These are phyloP conservation scores for Drosophila longiperda DNA, from an alignment of 2,888 invertebrate species.

Conservation along the genomic window DNA sequence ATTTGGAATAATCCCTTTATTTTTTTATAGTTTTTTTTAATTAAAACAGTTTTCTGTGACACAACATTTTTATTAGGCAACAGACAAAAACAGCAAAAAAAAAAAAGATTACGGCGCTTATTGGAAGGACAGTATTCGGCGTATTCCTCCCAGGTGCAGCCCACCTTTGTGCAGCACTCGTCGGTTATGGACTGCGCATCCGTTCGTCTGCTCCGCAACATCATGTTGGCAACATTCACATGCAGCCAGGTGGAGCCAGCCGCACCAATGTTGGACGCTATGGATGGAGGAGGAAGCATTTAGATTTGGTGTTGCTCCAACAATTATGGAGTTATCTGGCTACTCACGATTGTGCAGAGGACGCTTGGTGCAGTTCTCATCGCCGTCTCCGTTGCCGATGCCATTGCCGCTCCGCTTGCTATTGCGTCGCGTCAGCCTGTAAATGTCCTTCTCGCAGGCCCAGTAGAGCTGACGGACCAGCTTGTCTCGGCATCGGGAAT, in stretches of 20 bases:
- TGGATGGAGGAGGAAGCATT: background rate
- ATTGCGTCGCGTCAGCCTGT: conserved; percentile 86
- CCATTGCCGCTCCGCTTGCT: conserved; percentile 59
- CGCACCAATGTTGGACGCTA: conserved; percentile 4
- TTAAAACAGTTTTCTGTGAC: conserved; percentile 6
- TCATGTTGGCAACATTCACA: conserved; percentile 80
- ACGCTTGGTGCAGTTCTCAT: conserved; percentile 54
- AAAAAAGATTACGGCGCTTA: conserved; percentile 83
- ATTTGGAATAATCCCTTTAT: too few species aligned
- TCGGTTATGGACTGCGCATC: conserved; percentile 86
- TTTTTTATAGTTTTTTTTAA: background rate
- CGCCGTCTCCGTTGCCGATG: background rate
- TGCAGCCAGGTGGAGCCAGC: conserved; percentile 83
- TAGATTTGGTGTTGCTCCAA: background rate
- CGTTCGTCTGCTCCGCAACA: conserved; percentile 78
- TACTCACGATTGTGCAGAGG: conserved; percentile 51
- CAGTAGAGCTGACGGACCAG: conserved; percentile 87
- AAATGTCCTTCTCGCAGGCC: conserved; percentile 88
- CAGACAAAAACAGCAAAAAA: conserved; percentile 24
- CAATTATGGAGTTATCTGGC: background rate
- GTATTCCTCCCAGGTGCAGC: conserved; percentile 89
- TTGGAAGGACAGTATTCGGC: conserved; percentile 88
- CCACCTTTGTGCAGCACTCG: conserved; percentile 87
- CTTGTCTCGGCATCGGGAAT: conserved; percentile 87
- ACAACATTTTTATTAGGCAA: conserved; percentile 46